phyloP scores from a whole-genome alignment of 2,113 vertebrate species.

The Gasterosteus aculeatus region DNA sequence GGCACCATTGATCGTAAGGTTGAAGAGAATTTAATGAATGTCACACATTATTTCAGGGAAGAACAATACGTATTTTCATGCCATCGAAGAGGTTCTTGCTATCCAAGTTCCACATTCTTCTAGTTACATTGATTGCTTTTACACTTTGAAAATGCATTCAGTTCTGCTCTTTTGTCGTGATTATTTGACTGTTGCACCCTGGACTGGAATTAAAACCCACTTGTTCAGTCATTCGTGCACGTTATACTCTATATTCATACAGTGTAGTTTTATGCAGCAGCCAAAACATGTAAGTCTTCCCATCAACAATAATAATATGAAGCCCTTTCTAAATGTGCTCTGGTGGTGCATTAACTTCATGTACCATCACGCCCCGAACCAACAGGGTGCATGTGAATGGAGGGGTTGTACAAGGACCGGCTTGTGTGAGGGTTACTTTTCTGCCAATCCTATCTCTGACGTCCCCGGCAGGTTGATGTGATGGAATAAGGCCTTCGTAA shows the following conservation, averaged over 20 bases:
- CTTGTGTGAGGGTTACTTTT: not conserved
- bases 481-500: not conserved
- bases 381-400: no score
- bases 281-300: not conserved
- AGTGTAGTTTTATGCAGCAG: no score
- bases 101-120: no score
- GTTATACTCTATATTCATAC: not conserved
- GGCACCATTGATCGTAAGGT: conserved; percentile 29
- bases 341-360: no score
- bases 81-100: no score
- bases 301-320: no score
- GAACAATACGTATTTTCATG: not conserved
- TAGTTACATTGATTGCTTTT: no score
- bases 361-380: no score
- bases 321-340: no score
- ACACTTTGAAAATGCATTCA: not conserved
- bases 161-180: not conserved
- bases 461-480: not conserved
- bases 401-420: no score
- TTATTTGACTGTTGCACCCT: not conserved
- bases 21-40: not conserved
- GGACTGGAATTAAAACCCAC: not conserved
- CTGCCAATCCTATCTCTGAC: not conserved
- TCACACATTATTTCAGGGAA: not conserved
- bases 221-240: not conserved